Conservation (phyloP, 2,888 invertebrate species). For the Hipparchia sbordonii region DNA sequence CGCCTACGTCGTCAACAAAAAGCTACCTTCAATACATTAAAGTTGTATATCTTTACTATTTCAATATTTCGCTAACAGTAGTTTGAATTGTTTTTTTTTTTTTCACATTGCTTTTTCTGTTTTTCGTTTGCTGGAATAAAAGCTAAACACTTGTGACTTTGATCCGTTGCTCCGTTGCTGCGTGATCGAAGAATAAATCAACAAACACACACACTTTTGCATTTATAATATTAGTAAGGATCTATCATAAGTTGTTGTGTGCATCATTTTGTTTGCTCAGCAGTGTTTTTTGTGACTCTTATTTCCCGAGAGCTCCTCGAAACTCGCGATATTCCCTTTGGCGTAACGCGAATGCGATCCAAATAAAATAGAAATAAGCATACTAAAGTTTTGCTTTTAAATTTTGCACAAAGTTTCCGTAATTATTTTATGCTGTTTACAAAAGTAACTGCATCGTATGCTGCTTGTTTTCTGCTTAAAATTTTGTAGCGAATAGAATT, state of each 20-base stretch:
- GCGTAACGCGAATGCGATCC: conserved; percentile 4
- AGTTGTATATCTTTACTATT: too few relatives aligned
- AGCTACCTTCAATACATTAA: too few relatives aligned
- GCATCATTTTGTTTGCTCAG: background rate
- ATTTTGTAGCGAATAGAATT: background rate
- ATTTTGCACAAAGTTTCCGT: background rate
- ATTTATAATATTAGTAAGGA: too few relatives aligned
- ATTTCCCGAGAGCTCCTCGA: conserved; percentile 1
- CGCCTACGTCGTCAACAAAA: too few relatives aligned
- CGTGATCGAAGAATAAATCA: too few relatives aligned
- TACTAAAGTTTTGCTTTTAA: background rate
- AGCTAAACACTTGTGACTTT: too few relatives aligned
- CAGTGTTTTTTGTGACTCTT: background rate
- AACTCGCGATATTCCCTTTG: conserved; percentile 4
- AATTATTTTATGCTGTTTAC: background rate
- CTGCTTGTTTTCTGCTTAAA: background rate
- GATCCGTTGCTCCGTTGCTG: too few relatives aligned
- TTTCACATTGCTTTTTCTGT: background rate
- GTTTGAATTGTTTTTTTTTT: background rate
- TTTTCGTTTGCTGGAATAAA: background rate
- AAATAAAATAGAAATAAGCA: conserved; percentile 3
- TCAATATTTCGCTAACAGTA: too few relatives aligned
- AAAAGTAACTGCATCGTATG: background rate
- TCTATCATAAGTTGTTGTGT: too few relatives aligned
- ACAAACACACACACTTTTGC: too few relatives aligned